phyloP scores from a whole-genome alignment of 2,888 invertebrate species.

The Chymomyza caudatula region DNA sequence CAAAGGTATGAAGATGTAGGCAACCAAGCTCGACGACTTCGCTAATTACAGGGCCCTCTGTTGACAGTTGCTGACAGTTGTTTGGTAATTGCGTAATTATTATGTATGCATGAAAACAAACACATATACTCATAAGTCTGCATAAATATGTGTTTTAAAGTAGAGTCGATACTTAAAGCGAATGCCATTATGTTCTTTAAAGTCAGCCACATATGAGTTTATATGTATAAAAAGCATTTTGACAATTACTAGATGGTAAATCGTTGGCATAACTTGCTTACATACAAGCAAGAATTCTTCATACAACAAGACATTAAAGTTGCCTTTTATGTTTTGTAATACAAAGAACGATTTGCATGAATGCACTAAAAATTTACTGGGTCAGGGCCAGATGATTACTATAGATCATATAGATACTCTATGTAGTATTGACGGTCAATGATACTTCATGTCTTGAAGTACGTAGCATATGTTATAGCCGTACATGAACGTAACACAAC shows the following conservation, averaged over 20 bases:
- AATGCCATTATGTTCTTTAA: too few relatives aligned
- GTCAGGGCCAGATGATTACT: neutral
- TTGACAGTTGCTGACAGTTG: slow-evolving; percentile 12
- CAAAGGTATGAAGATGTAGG: neutral
- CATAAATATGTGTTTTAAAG: neutral
- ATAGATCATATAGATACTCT: neutral
- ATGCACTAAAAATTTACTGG: neutral
- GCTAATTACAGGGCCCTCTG: neutral
- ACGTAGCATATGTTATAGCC: too few relatives aligned
- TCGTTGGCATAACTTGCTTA: too few relatives aligned
- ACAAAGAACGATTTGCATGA: neutral
- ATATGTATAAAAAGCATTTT: too few relatives aligned
- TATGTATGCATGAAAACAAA: slow-evolving; percentile 27
- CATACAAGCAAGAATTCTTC: too few relatives aligned
- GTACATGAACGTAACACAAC: too few relatives aligned
- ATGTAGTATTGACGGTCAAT: neutral
- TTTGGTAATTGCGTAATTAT: slow-evolving; percentile 60
- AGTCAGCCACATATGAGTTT: too few relatives aligned
- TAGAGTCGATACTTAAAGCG: neutral
- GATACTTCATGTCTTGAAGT: too few relatives aligned
- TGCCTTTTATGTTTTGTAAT: neutral
- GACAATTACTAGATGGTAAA: too few relatives aligned
- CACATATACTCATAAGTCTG: neutral
- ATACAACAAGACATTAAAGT: neutral
- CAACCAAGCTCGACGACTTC: neutral